Conservation (phyloP, 1,140 invertebrate species). For the Micrasema minimum region DNA sequence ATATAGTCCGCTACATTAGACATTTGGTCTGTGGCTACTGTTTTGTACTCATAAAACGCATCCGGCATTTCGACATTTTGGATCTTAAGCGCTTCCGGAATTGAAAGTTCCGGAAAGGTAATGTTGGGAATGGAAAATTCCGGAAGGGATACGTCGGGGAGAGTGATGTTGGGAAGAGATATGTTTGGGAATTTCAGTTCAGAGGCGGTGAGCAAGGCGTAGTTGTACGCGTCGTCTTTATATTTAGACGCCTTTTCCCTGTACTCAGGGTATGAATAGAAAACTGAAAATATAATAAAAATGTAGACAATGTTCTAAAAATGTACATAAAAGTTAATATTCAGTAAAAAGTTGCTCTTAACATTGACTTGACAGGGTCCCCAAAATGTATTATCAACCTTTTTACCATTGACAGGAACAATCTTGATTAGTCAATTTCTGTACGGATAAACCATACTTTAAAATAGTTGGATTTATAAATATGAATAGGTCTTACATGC, state of each 20-base stretch:
- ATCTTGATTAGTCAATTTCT: too few relatives aligned
- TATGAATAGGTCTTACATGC: conserved; percentile 65
- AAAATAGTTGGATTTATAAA: too few relatives aligned
- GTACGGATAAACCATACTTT: too few relatives aligned
- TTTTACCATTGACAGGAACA: too few relatives aligned
- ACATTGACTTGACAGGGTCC: too few relatives aligned
- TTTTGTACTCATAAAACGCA: conserved; percentile 61
- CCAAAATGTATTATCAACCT: too few relatives aligned
- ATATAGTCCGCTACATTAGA: conserved; percentile 60
- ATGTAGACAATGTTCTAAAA: too few relatives aligned
- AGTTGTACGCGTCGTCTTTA: conserved; percentile 49
- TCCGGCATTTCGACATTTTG: conserved; percentile 59
- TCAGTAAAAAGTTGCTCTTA: too few relatives aligned
- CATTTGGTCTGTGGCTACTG: conserved; percentile 60
- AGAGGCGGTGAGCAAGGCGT: conserved; percentile 35
- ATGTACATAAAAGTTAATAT: too few relatives aligned
- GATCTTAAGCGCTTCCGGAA: conserved; percentile 48
- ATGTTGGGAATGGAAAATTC: conserved; percentile 56
- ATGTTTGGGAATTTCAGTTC: conserved; percentile 43
- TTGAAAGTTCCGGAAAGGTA: conserved; percentile 38
- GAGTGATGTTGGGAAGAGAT: conserved; percentile 51
- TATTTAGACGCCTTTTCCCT: conserved; percentile 57
- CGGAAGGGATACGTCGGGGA: conserved; percentile 57
- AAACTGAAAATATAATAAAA: conserved; percentile 46
- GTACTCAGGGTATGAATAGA: conserved; percentile 56